A percentile compares a stretch with the other conserved stretches of the same genome.
Conservation (phyloP, 2,888 invertebrate genomes). For the Pyrrhosoma nymphula region DNA sequence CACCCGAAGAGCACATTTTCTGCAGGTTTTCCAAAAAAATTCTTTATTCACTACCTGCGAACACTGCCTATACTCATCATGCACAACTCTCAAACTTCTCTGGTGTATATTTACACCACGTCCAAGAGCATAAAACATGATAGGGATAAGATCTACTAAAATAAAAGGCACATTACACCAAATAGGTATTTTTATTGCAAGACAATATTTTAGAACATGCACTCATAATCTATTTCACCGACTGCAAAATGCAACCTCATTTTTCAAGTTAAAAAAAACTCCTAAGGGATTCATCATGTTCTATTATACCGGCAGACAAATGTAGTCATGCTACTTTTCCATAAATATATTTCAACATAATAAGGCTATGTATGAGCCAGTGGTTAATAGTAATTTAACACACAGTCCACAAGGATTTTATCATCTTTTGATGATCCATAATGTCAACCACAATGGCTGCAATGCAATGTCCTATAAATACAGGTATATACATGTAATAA, state of each 20-base stretch:
- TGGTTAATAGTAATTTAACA: slow-evolving; percentile 48
- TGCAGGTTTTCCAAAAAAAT: no score
- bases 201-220: slow-evolving; percentile 50
- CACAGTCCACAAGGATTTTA: slow-evolving; percentile 23
- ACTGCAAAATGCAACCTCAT: slow-evolving; percentile 44
- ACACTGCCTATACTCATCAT: no score
- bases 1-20: no score
- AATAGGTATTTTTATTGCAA: slow-evolving; percentile 48
- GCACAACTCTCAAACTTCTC: no score
- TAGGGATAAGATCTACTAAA: neutral
- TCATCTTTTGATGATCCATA: neutral
- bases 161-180: slow-evolving; percentile 41
- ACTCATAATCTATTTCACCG: slow-evolving; percentile 26
- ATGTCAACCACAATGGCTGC: neutral
- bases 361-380: slow-evolving; percentile 52
- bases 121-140: neutral
- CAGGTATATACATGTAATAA: slow-evolving; percentile 38
- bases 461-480: slow-evolving; percentile 28
- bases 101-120: no score
- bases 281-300: slow-evolving; percentile 8
- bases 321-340: slow-evolving; percentile 5
- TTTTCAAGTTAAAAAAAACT: slow-evolving; percentile 34
- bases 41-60: no score
- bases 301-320: slow-evolving; percentile 29
- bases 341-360: slow-evolving; percentile 54